Evolutionary conservation across 2,113 vertebrate genomes (phyloP), one percentile per base, ranked within the genome.

Genomic region (Litocranius walleri): DNA sequence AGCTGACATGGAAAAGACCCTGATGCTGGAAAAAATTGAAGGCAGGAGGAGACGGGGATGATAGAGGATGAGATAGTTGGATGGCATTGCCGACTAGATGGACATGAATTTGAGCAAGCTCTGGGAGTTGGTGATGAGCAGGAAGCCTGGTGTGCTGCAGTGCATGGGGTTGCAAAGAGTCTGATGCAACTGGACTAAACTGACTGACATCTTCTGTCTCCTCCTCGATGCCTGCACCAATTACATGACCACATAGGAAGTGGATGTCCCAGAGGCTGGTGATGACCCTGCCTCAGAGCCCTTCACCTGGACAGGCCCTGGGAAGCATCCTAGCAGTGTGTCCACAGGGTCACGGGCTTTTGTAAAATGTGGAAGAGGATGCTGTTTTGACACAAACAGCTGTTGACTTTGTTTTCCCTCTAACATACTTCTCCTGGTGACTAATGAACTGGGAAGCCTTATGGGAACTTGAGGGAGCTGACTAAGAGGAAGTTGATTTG

Each of bases 131-230:
- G 67, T 23, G n/a, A 71, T 71, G 10, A 4, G 5, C n/a, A 71
- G 67, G 67, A 71, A 40, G 67, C n/a, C 67, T 40, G n/a, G 5
- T 3, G 0, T 23, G n/a, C n/a, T 40, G 3, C 5, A 23, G n/a
- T 71, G 19, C 67, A 19, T 19, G 64, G 64, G 64, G 64, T 10
- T n/a, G 16, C 64, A 67, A 10, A 19, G 64, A 40, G n/a, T 71
- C 0, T 0, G 19, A 40, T 0, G 3, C 30, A 12, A 36, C 67
- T 40, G n/a, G 40, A 40, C 67, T 71, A 11, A 71, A 40, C n/a
- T 71, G 19, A 71, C 10, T 6, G 45, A 33, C 25, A 36, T 21
- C 29, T 56, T 89, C 88, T 52, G 15, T 62, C 25, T 64, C 74
- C 17, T 62, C 25, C 43, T 94, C 1, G 14, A 6, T 56, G 82